Evolutionary conservation across 2,888 invertebrate species (phyloP).

Genomic region (Ganaspis brasiliensis): DNA sequence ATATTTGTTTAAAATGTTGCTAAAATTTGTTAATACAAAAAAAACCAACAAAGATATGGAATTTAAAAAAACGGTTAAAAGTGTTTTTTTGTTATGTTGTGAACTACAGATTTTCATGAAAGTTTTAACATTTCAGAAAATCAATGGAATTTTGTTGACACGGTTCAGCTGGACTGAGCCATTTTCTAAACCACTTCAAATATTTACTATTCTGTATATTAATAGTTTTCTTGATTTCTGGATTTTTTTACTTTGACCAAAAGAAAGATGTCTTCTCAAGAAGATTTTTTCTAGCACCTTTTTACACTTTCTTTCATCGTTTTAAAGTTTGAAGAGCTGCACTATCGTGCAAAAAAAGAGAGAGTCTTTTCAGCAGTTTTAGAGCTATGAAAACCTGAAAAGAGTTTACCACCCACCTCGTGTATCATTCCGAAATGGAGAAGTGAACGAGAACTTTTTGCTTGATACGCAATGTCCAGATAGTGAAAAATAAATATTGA

Average conservation of each 20-base stretch:
- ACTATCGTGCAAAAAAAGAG: slow-evolving; percentile 4
- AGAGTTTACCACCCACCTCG: slow-evolving; percentile 36
- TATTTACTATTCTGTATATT: too few relatives aligned
- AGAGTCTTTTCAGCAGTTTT: slow-evolving; percentile 43
- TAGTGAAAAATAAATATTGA: slow-evolving; percentile 32
- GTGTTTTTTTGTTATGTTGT: too few relatives aligned
- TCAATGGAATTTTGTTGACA: too few relatives aligned
- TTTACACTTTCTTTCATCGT: slow-evolving; percentile 15
- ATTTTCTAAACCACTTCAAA: too few relatives aligned
- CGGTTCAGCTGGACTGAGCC: too few relatives aligned
- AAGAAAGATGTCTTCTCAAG: slow-evolving; percentile 12
- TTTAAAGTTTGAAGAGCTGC: slow-evolving; percentile 32
- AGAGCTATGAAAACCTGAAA: slow-evolving; percentile 40
- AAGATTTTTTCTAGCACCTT: slow-evolving; percentile 5
- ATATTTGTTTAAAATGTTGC: too few relatives aligned
- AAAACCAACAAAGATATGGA: too few relatives aligned
- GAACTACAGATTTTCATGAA: too few relatives aligned
- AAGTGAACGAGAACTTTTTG: slow-evolving; percentile 17
- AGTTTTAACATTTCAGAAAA: too few relatives aligned
- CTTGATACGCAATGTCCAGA: slow-evolving; percentile 41
- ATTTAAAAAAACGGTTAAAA: too few relatives aligned
- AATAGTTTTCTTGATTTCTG: neutral
- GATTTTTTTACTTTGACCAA: neutral
- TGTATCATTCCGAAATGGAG: slow-evolving; percentile 33
- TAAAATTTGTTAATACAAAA: too few relatives aligned